phyloP scores from a whole-genome alignment of 2,888 invertebrate genomes.

The Emmelina monodactyla region DNA sequence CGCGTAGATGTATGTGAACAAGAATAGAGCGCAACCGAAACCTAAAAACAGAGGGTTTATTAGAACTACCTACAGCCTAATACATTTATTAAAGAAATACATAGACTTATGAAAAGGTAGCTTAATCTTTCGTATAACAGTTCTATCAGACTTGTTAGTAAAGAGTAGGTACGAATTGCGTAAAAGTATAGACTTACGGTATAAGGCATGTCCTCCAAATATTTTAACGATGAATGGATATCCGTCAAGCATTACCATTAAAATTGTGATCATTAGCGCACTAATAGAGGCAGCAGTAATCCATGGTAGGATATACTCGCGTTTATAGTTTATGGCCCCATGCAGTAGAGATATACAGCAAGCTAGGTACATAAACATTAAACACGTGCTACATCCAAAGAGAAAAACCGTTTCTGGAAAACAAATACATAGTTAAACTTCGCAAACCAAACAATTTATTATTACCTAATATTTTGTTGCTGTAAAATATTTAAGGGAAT shows the following conservation, averaged over 20 bases:
- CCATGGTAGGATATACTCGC: constrained; percentile 56
- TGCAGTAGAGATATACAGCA: constrained; percentile 54
- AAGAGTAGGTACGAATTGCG: too few species aligned
- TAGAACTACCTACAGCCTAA: too few species aligned
- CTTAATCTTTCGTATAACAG: too few species aligned
- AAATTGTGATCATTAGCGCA: constrained; percentile 35
- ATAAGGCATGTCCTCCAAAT: constrained; percentile 51
- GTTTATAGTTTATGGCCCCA: constrained; percentile 53
- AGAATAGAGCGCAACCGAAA: constrained; percentile 42
- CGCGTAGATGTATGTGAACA: constrained; percentile 50
- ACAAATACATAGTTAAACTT: constrained; percentile 1
- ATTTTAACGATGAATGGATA: constrained; percentile 45
- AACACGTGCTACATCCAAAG: constrained; percentile 50
- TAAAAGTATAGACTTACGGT: constrained; percentile 39
- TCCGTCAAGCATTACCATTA: constrained; percentile 40
- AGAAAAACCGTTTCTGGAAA: constrained; percentile 53
- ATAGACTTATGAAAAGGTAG: too few species aligned
- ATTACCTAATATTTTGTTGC: too few species aligned
- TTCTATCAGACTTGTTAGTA: too few species aligned
- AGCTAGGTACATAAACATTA: constrained; percentile 52
- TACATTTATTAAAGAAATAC: too few species aligned
- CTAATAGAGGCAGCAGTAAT: constrained; percentile 47
- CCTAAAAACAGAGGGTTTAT: too few species aligned
- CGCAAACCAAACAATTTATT: too few species aligned
- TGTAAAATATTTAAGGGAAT: too few species aligned